phyloP scores from a whole-genome alignment of 2,888 invertebrate species.

The Pseudococcus jackbeardsleyi region DNA sequence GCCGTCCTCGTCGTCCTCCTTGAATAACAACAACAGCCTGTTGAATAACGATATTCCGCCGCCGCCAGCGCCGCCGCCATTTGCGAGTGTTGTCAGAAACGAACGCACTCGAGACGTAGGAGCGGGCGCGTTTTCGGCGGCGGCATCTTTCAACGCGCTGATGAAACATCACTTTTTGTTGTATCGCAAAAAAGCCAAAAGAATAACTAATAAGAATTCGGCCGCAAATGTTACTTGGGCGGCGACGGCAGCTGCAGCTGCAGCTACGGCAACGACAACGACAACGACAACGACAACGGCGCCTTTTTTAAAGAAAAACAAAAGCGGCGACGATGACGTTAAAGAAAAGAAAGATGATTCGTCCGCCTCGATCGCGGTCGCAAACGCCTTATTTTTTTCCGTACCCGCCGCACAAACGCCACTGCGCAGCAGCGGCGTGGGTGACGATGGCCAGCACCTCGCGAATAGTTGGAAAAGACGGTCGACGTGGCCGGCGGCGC shows the following conservation, averaged over 20 bases:
- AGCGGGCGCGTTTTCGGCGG: not conserved
- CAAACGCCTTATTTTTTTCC: not conserved
- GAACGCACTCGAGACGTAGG: not conserved
- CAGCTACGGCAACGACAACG: not conserved
- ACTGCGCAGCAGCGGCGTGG: too few relatives aligned
- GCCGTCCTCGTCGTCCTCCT: not conserved
- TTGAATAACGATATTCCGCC: not conserved
- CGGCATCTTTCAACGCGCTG: conserved; percentile 1
- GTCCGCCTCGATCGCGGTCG: too few relatives aligned
- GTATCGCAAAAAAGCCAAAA: conserved; percentile 53
- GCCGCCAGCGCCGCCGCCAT: not conserved
- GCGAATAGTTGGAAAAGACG: too few relatives aligned
- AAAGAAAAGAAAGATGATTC: too few relatives aligned
- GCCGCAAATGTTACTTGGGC: not conserved
- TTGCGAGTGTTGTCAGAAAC: not conserved
- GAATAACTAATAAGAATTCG: not conserved
- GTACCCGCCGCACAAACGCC: not conserved
- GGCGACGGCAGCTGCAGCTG: not conserved
- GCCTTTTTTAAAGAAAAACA: too few relatives aligned
- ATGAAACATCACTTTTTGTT: conserved; percentile 60
- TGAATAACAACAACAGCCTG: not conserved
- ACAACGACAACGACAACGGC: not conserved
- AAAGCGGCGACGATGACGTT: too few relatives aligned
- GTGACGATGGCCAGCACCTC: too few relatives aligned
- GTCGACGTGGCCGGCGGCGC: too few relatives aligned